phyloP scores from a whole-genome alignment of 2,113 vertebrate species.

The Epinephelus lanceolatus region DNA sequence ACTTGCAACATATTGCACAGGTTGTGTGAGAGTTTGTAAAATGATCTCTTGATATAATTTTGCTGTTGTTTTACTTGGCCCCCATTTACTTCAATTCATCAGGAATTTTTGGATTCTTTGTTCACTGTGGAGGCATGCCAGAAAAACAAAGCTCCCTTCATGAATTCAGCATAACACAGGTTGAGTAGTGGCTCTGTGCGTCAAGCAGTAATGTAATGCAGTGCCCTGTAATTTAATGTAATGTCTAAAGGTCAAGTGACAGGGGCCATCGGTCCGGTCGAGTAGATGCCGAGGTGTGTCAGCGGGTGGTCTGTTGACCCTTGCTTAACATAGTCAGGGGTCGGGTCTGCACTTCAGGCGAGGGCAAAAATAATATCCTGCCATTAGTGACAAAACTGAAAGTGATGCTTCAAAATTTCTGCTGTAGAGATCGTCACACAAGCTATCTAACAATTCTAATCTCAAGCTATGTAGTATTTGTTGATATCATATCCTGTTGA shows the following conservation, averaged over 20 bases:
- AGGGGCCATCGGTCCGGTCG: conserved; percentile 10
- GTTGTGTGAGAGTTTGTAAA: too few species aligned
- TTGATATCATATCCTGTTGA: conserved; percentile 47
- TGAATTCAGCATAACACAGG: too few species aligned
- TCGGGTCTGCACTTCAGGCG: not conserved
- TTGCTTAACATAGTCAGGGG: conserved; percentile 7
- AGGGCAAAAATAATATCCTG: not conserved
- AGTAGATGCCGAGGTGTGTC: conserved; percentile 40
- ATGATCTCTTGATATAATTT: too few species aligned
- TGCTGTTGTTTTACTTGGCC: too few species aligned
- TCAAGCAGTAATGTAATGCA: conserved; percentile 45
- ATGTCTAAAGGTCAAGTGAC: conserved; percentile 49
- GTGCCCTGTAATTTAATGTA: conserved; percentile 40
- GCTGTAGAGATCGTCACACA: not conserved
- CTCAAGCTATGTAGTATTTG: conserved; percentile 3
- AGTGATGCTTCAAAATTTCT: not conserved
- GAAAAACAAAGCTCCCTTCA: too few species aligned
- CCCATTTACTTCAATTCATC: too few species aligned
- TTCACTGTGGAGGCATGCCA: too few species aligned
- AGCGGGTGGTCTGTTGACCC: conserved; percentile 7
- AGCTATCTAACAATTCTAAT: not conserved
- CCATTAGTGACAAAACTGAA: not conserved
- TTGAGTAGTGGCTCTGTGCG: conserved; percentile 27
- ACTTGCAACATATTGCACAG: too few species aligned
- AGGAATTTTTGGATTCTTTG: too few species aligned